These are phyloP conservation scores for Percopsis transmontana DNA, from an alignment of 2,113 vertebrate species.

Conservation along the genomic window DNA sequence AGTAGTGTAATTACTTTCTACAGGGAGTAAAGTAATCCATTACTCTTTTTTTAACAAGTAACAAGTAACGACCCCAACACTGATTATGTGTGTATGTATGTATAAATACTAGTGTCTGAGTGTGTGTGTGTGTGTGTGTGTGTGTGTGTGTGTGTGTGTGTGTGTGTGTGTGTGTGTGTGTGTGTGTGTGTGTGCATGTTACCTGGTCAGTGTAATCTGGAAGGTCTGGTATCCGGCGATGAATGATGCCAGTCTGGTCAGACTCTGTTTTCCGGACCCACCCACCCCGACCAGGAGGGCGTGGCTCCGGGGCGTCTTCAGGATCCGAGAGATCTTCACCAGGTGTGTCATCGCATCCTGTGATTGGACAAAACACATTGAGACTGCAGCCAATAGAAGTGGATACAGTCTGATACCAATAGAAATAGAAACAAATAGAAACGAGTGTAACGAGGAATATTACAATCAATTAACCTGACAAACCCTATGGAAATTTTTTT, in stretches of 20 bases:
- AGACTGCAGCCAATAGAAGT: background rate
- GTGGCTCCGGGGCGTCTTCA: slow-evolving; percentile 82
- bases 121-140: background rate
- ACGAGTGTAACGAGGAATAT: no score
- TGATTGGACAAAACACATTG: background rate
- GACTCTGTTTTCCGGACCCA: slow-evolving; percentile 86
- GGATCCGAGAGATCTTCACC: slow-evolving; percentile 83
- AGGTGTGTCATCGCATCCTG: slow-evolving; percentile 86
- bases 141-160: background rate
- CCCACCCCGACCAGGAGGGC: slow-evolving; percentile 85
- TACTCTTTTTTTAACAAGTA: no score
- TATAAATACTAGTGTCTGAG: background rate
- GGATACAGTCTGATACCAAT: background rate
- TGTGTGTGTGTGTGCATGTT: background rate
- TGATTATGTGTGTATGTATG: background rate
- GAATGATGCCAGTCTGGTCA: slow-evolving; percentile 81
- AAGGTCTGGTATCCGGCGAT: slow-evolving; percentile 85
- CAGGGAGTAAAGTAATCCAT: no score
- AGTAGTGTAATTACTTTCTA: no score
- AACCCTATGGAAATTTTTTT: no score
- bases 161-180: background rate
- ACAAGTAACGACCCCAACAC: no score
- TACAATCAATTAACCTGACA: no score
- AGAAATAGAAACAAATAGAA: no score
- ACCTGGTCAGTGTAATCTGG: slow-evolving; percentile 86